phyloP scores from a whole-genome alignment of 2,797 vertebrate species.

The Thalassophryne amazonica region DNA sequence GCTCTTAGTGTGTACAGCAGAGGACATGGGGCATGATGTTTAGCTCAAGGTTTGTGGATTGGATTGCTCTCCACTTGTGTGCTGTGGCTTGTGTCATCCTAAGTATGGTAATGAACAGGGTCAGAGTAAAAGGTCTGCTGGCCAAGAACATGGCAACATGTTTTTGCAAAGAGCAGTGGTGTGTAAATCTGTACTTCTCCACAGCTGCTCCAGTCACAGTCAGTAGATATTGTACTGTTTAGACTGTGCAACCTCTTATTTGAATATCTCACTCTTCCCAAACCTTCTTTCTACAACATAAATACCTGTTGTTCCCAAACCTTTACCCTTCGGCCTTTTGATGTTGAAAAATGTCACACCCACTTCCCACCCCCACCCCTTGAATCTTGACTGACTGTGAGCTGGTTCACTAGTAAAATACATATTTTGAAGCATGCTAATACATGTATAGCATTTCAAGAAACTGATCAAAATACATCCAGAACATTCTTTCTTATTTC shows the following conservation, averaged over 20 bases:
- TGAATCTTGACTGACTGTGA: too few relatives aligned
- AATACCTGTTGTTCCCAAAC: too few relatives aligned
- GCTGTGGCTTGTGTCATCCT: conserved; percentile 42
- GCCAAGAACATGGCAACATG: conserved; percentile 47
- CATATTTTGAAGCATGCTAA: too few relatives aligned
- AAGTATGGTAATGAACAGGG: conserved; percentile 49
- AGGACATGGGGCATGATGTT: conserved; percentile 46
- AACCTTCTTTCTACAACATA: not conserved
- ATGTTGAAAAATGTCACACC: too few relatives aligned
- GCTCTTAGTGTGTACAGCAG: conserved; percentile 22
- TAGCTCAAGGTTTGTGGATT: conserved; percentile 48
- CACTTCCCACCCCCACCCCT: too few relatives aligned
- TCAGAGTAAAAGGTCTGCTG: conserved; percentile 37
- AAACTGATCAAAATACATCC: too few relatives aligned
- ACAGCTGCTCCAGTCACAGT: conserved; percentile 1
- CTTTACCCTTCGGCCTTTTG: too few relatives aligned
- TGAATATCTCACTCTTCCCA: conserved; percentile 5
- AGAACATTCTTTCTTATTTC: too few relatives aligned
- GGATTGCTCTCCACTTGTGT: conserved; percentile 37
- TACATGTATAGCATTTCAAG: too few relatives aligned
- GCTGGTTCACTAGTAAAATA: too few relatives aligned
- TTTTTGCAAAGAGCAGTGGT: conserved; percentile 39
- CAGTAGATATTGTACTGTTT: conserved; percentile 12
- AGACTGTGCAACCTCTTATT: conserved; percentile 23
- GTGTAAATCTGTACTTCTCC: conserved; percentile 19